phyloP scores from a whole-genome alignment of 1,140 invertebrate species.

The Scaptomyza hsui region DNA sequence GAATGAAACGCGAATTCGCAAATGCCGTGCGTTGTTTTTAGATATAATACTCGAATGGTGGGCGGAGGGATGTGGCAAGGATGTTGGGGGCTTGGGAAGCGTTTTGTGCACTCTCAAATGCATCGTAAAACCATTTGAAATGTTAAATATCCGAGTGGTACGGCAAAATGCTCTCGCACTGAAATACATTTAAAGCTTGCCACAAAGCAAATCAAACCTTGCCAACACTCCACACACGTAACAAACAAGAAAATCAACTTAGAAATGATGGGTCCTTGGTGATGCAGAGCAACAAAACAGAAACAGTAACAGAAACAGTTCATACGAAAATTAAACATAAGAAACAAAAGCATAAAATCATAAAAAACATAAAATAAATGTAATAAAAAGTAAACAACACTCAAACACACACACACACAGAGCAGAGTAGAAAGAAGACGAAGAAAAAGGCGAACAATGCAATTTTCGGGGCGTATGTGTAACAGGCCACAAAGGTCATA shows the following conservation, averaged over 20 bases:
- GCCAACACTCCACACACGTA: neutral
- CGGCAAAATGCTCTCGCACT: neutral
- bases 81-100: neutral
- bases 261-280: conserved; percentile 77
- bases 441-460: conserved; percentile 74
- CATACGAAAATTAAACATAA: conserved; percentile 67
- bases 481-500: conserved; percentile 82
- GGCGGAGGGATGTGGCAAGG: neutral
- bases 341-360: conserved; percentile 71
- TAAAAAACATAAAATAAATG: conserved; percentile 82
- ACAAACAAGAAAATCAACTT: conserved; percentile 79
- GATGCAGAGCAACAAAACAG: conserved; percentile 22
- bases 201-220: conserved; percentile 9
- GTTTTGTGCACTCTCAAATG: conserved; percentile 21
- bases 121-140: conserved; percentile 37
- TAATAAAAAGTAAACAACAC: conserved; percentile 57
- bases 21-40: conserved; percentile 39
- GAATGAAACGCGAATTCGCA: conserved; percentile 26
- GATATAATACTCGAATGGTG: conserved; percentile 12
- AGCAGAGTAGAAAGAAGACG: conserved; percentile 10
- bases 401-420: neutral
- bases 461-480: conserved; percentile 81
- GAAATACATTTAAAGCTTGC: conserved; percentile 1
- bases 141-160: conserved; percentile 29
- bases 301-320: too few species aligned